A percentile compares a stretch with the other conserved stretches of the same genome.
These are phyloP conservation scores for Riptortus pedestris DNA, from an alignment of 1,140 invertebrate species.

Conservation along the genomic window DNA sequence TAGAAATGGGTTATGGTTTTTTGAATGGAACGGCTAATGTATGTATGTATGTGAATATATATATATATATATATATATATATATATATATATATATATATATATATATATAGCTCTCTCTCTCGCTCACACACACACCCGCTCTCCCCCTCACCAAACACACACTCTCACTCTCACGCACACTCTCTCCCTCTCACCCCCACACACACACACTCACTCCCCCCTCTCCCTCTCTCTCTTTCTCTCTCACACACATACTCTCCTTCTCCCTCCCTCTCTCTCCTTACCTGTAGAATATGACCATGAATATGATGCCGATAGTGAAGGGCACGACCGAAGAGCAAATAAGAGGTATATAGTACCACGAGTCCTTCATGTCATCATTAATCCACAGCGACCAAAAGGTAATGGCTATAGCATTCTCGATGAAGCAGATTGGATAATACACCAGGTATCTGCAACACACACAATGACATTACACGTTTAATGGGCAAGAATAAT, in stretches of 20 bases:
- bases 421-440: slow-evolving; percentile 52
- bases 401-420: slow-evolving; percentile 48
- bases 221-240: too few species aligned
- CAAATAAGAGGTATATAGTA: slow-evolving; percentile 30
- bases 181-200: too few species aligned
- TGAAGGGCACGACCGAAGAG: slow-evolving; percentile 35
- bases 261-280: too few species aligned
- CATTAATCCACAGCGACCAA: slow-evolving; percentile 40
- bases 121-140: too few species aligned
- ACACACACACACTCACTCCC: too few species aligned
- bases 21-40: not conserved
- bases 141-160: not conserved
- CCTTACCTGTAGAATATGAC: slow-evolving; percentile 40
- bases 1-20: not conserved
- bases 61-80: not conserved
- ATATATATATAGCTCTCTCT: too few species aligned
- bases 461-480: too few species aligned
- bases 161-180: too few species aligned
- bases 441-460: slow-evolving; percentile 50
- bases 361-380: slow-evolving; percentile 29
- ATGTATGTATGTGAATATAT: too few species aligned
- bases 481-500: too few species aligned
- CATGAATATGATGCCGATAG: slow-evolving; percentile 41
- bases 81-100: too few species aligned
- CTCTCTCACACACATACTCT: too few species aligned